Conservation (phyloP, 2,888 invertebrate genomes). For the Pseudanteris insignis region DNA sequence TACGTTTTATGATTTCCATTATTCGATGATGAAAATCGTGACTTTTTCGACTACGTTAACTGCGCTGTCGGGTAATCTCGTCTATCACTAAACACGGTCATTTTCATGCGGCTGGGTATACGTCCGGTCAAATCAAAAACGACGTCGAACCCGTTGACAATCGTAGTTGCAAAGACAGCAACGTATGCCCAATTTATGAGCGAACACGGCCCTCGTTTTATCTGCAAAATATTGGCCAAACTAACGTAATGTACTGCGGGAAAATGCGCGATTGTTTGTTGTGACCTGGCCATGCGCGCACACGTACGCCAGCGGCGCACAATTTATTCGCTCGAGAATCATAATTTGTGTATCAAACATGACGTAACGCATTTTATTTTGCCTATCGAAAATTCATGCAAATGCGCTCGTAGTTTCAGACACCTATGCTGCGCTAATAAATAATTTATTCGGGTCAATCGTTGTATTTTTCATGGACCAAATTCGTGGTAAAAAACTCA, state of each 20-base stretch:
- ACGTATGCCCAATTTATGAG: conserved; percentile 29
- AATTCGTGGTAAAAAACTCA: too few relatives aligned
- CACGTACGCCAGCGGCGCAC: conserved; percentile 1
- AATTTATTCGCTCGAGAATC: conserved; percentile 29
- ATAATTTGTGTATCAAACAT: conserved; percentile 36
- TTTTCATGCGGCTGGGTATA: too few relatives aligned
- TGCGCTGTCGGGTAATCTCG: too few relatives aligned
- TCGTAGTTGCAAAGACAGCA: conserved; percentile 11
- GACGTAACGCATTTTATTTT: conserved; percentile 32
- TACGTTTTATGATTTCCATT: too few relatives aligned
- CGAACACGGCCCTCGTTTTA: conserved; percentile 17
- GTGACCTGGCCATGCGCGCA: conserved; percentile 7
- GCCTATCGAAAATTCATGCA: conserved; percentile 19
- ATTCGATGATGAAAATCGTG: too few relatives aligned
- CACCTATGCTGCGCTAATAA: not conserved
- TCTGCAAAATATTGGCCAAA: conserved; percentile 34
- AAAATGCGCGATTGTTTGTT: conserved; percentile 34
- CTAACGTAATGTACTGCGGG: conserved; percentile 35
- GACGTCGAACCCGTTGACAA: conserved; percentile 10
- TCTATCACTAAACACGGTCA: too few relatives aligned
- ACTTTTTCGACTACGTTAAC: too few relatives aligned
- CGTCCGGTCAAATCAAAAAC: conserved; percentile 10
- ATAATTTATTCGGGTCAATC: conserved; percentile 9
- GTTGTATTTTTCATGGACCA: too few relatives aligned
- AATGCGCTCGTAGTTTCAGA: conserved; percentile 6